A percentile compares a stretch with the other conserved stretches of the same genome.
phyloP scores from a whole-genome alignment of 2,113 vertebrate species.

The Stomatorhinus ivindoensis region DNA sequence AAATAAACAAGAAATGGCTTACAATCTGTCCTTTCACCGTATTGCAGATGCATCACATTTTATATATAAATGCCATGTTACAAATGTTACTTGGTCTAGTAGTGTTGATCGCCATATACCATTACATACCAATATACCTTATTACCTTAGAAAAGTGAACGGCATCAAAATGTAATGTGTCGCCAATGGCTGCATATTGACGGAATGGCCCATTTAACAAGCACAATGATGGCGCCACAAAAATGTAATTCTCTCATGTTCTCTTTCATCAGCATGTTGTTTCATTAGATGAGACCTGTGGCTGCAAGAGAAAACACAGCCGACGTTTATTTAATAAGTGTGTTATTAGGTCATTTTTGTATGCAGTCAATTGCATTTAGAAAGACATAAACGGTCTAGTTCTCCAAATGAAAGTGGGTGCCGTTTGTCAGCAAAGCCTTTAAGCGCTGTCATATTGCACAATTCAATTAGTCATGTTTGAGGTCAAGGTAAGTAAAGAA shows the following conservation, averaged over 20 bases:
- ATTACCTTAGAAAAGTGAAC: background rate
- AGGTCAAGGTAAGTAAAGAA: background rate
- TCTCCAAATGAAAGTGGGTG: background rate
- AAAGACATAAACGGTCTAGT: background rate
- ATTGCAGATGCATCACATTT: background rate
- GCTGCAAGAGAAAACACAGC: background rate
- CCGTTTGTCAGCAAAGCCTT: background rate
- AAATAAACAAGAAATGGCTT: background rate
- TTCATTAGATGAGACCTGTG: background rate
- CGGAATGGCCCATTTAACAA: background rate
- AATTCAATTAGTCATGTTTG: background rate
- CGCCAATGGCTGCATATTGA: background rate
- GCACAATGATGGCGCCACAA: background rate
- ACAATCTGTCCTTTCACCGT: background rate
- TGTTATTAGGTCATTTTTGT: background rate
- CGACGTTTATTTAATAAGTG: background rate
- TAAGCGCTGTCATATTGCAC: background rate
- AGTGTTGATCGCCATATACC: background rate
- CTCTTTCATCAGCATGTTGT: background rate
- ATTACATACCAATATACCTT: background rate
- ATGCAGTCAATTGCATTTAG: background rate
- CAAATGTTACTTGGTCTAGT: background rate
- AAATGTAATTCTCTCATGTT: background rate
- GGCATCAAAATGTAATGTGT: background rate
- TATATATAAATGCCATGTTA: background rate